Conservation (phyloP, 2,888 invertebrate genomes). For the Branchipolynoe longqiensis region DNA sequence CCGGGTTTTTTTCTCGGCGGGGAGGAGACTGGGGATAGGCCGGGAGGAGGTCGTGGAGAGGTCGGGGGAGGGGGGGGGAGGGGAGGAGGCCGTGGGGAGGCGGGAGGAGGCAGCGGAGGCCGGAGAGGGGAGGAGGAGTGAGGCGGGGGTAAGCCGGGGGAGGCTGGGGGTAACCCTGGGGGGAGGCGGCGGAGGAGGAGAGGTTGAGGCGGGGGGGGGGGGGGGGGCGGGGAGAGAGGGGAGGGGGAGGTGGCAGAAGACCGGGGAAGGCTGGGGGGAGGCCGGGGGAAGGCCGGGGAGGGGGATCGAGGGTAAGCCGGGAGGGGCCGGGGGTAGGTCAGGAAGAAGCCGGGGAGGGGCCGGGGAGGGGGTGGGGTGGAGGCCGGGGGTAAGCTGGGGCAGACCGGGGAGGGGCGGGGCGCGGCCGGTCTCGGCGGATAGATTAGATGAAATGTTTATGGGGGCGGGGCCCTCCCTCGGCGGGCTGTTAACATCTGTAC, state of each 20-base stretch:
- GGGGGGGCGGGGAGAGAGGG: conserved; percentile 3
- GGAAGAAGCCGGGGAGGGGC: too few species aligned
- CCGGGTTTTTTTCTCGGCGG: conserved; percentile 26
- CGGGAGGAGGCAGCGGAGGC: too few species aligned
- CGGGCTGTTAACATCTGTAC: conserved; percentile 54
- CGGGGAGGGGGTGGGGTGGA: neutral
- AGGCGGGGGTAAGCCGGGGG: neutral
- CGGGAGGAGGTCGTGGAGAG: too few species aligned
- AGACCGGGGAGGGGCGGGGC: neutral
- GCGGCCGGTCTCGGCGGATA: conserved; percentile 19
- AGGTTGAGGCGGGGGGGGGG: neutral
- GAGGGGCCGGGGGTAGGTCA: neutral
- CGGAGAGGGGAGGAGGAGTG: neutral
- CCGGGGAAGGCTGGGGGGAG: too few species aligned
- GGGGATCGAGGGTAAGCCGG: neutral
- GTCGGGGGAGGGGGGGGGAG: neutral
- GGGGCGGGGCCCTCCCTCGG: conserved; percentile 8
- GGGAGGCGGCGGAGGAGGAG: too few species aligned
- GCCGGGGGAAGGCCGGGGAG: too few species aligned
- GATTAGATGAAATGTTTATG: conserved; percentile 58
- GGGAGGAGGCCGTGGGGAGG: conserved; percentile 2
- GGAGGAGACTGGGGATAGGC: neutral
- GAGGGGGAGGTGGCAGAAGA: too few species aligned
- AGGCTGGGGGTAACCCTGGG: neutral
- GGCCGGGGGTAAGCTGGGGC: too few species aligned